Evolutionary conservation across 1,140 invertebrate species (phyloP).

Genomic region (Solenopsis invicta): DNA sequence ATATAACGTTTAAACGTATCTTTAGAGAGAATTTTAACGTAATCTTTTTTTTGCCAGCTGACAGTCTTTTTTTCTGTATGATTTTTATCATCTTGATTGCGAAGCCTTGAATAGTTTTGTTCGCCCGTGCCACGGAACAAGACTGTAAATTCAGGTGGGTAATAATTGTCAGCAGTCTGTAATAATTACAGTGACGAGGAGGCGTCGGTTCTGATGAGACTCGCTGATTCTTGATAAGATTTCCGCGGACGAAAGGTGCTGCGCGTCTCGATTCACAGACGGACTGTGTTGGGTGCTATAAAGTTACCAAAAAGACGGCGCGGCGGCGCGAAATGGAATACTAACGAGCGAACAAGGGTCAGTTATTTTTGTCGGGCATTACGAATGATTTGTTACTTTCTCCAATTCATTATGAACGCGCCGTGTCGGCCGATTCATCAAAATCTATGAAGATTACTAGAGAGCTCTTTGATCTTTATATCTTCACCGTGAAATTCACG

Average conservation of each 20-base stretch:
- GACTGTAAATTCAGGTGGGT: conserved; percentile 18
- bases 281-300: conserved; percentile 72
- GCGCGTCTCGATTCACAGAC: conserved; percentile 8
- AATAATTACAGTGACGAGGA: conserved; percentile 16
- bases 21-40: background rate
- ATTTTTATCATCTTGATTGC: conserved; percentile 40
- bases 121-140: background rate
- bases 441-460: background rate
- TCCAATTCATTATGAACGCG: background rate
- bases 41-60: background rate
- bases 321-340: conserved; percentile 62
- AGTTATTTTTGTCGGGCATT: conserved; percentile 67
- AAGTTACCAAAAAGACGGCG: conserved; percentile 72
- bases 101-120: background rate
- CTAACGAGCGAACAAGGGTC: conserved; percentile 23
- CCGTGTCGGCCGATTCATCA: background rate
- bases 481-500: background rate
- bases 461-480: background rate
- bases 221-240: conserved; percentile 5
- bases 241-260: conserved; percentile 67
- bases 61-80: background rate
- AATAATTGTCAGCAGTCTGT: conserved; percentile 26
- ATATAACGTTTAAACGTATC: background rate
- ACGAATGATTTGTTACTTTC: conserved; percentile 70
- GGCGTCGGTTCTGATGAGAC: background rate